Evolutionary conservation across 2,113 vertebrate species (phyloP).

Genomic region (Planiliza haematocheilus): DNA sequence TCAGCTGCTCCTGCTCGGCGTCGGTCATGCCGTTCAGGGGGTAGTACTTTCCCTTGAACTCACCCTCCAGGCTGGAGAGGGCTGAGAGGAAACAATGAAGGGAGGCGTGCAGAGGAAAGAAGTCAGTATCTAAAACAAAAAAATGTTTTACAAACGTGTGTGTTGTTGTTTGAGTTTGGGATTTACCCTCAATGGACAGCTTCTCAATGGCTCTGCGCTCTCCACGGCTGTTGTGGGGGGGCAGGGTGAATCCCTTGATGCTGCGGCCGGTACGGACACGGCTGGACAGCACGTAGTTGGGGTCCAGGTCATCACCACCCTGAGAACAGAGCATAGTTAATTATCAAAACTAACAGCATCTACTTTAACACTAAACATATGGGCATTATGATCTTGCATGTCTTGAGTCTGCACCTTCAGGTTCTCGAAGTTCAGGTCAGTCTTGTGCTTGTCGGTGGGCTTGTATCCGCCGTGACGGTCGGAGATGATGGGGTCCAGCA

Average conservation of each 20-base stretch:
- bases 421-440: conserved; percentile 94
- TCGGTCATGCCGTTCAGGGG: conserved; percentile 91
- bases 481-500: conserved; percentile 92
- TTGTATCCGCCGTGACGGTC: conserved; percentile 94
- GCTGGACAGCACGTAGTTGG: conserved; percentile 92
- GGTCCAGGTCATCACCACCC: conserved; percentile 94
- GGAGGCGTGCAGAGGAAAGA: background rate
- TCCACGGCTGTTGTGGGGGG: conserved; percentile 93
- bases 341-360: too few relatives aligned
- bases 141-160: background rate
- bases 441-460: conserved; percentile 93
- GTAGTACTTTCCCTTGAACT: conserved; percentile 98
- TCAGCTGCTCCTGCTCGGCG: conserved; percentile 93
- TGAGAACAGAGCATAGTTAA: conserved; percentile 46
- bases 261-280: conserved; percentile 93
- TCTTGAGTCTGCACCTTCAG: conserved; percentile 85
- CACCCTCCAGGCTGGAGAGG: conserved; percentile 89
- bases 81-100: conserved; percentile 74
- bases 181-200: conserved; percentile 88
- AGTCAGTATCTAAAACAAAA: background rate
- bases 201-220: conserved; percentile 91
- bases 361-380: too few relatives aligned
- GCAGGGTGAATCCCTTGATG: conserved; percentile 94
- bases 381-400: background rate
- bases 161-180: background rate